Evolutionary conservation across 2,797 vertebrate species (phyloP), one percentile per base, ranked within the genome.

Genomic region (Ctenopoma multispine): DNA sequence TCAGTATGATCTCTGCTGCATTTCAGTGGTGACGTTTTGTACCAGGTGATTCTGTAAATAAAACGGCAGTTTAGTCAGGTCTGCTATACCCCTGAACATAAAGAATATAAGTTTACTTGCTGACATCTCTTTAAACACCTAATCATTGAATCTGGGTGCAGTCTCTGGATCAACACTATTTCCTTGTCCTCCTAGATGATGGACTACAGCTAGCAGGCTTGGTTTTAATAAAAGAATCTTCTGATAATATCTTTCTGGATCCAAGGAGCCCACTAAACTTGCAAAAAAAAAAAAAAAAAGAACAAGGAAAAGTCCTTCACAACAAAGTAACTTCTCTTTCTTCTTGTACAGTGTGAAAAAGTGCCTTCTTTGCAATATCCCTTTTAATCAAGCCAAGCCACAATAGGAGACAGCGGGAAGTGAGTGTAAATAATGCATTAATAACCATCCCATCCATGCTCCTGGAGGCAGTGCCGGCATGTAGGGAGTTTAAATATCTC

Each of bases 361-460:
- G 82, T 92, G 92, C 90, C 87, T 86, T 69, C 86, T 80, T 85
- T 60, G 91, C 90, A 88, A 88, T 90, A 90, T 88, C 81, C 75
- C 73, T 75, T 92, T 93, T 92, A 91, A 93, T 92, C 91, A 93
- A 93, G 88, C 85, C 72, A 44, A 81, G 83, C 84, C 79, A 92
- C 87, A 91, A 90, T 86, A 86, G 87, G 66, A 87, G 82, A 86
- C 90, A 91, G 90, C 88, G 79, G 91, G 88, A 90, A 89, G 87
- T 61, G 27, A 78, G 83, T 89, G 91, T 93, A 92, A 93, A 94
- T 94, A 93, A 91, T 93, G 90, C 89, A 93, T 94, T 93, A 93
- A 93, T 94, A 94, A 92, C 86, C 90, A 89, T 78, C 79, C 72
- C 81, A 81, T 87, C 84, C 82, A 87, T 87, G 60, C 79, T 88